phyloP scores from a whole-genome alignment of 2,888 invertebrate genomes.

The Pristionchus entomophagus region DNA sequence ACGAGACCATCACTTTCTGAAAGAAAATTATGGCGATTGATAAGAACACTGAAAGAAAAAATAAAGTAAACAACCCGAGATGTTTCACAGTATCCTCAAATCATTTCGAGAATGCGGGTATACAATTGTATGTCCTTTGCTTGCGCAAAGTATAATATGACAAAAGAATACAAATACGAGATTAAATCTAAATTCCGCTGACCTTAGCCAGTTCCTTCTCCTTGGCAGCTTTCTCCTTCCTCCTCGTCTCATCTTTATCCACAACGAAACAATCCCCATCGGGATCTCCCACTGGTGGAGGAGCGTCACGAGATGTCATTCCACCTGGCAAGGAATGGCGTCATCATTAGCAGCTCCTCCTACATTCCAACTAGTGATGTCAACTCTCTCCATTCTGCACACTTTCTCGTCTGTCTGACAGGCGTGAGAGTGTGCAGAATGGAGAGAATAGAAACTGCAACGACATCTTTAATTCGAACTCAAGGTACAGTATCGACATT shows the following conservation, averaged over 20 bases:
- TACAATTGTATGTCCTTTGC: background rate
- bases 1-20: slow-evolving; percentile 52
- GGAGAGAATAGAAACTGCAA: too few species aligned
- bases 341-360: background rate
- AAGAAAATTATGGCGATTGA: background rate
- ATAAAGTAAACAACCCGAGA: too few species aligned
- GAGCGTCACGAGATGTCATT: slow-evolving; percentile 18
- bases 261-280: background rate
- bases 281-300: slow-evolving; percentile 12
- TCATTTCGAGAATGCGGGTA: background rate
- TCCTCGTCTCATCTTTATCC: slow-evolving; percentile 22
- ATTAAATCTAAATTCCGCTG: background rate
- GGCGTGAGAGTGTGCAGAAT: too few species aligned
- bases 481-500: background rate
- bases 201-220: slow-evolving; percentile 47
- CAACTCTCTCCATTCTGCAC: background rate
- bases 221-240: slow-evolving; percentile 13
- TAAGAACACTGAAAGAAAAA: too few species aligned
- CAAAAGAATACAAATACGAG: background rate
- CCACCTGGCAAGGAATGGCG: background rate
- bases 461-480: background rate
- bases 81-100: background rate
- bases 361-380: background rate
- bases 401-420: too few species aligned
- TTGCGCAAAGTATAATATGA: background rate